Conservation (phyloP, 2,113 vertebrate genomes). For the Halichoerus grypus region DNA sequence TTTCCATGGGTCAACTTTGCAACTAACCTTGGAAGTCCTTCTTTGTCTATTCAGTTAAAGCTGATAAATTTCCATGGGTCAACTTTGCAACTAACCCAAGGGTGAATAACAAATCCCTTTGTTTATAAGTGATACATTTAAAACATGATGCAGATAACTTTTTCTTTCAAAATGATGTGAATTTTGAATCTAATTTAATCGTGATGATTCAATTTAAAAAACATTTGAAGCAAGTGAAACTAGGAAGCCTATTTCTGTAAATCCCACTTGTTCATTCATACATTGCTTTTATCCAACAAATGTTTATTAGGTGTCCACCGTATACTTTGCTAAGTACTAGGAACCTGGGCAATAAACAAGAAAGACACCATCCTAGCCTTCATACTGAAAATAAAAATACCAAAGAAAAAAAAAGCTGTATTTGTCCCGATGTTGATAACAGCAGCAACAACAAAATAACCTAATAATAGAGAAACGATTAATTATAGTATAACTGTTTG, state of each 20-base stretch:
- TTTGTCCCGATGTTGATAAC: neutral
- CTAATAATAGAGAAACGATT: neutral
- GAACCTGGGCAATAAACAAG: neutral
- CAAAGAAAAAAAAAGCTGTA: neutral
- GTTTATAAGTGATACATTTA: conserved; percentile 87
- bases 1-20: neutral
- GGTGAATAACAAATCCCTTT: conserved; percentile 90
- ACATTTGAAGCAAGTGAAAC: neutral
- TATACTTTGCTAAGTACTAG: conserved; percentile 7
- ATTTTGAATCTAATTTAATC: conserved; percentile 91
- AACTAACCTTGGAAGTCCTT: too few species aligned
- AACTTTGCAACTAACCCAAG: conserved; percentile 60
- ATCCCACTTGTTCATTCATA: neutral
- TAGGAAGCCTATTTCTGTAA: conserved; percentile 4
- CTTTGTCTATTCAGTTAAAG: neutral
- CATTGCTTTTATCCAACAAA: neutral
- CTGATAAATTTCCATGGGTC: neutral
- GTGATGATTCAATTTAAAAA: conserved; percentile 87
- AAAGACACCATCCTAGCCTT: neutral
- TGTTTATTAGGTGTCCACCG: neutral
- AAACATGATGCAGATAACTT: conserved; percentile 58
- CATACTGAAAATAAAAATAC: neutral
- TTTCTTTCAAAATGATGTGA: conserved; percentile 93
- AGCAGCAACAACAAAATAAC: neutral
- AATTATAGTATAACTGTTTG: neutral